Evolutionary conservation across 2,888 invertebrate genomes (phyloP), one percentile per base, ranked within the genome.

Genomic region (Heterodera filipjevi): DNA sequence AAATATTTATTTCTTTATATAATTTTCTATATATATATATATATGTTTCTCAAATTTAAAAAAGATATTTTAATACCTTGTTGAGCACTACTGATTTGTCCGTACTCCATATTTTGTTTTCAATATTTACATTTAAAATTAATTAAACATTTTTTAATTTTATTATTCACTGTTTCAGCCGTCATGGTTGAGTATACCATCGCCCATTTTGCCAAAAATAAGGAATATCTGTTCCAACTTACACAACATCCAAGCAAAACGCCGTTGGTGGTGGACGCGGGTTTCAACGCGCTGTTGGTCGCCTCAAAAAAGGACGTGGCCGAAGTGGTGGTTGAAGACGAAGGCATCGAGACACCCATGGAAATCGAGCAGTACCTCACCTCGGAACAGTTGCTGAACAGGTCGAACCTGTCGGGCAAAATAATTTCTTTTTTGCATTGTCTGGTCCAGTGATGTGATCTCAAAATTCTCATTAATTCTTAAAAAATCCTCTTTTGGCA

Each of bases 131-230:
- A n/a, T n/a, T n/a, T n/a, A n/a, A n/a, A n/a, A n/a, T n/a, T n/a
- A n/a, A n/a, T n/a, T n/a, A n/a, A n/a, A n/a, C n/a, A n/a, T n/a
- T n/a, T n/a, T n/a, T n/a, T n/a, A n/a, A n/a, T n/a, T n/a, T 53
- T 53, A 53, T 16, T 53, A 19, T 14, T 19, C 19, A 39, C 12
- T 32, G 5, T 39, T 78, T 53, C 27, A 78, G 66, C 80, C 22
- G 88, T 87, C 12, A 87, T 87, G 88, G 87, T 89, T 66, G 89
- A 89, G 77, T 89, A 89, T 78, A 89, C 88, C 5, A 86, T 87
- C 19, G 87, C 86, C 78, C 87, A 89, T 79, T 87, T 83, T 73
- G 87, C 86, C 44, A 84, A 90, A 84, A 87, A 87, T 77, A 83
- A 86, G 79, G 87, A 84, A 73, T 33, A 66, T 14, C 35, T 80